Conservation (phyloP, 2,113 vertebrate species). For the Rynchops niger region DNA sequence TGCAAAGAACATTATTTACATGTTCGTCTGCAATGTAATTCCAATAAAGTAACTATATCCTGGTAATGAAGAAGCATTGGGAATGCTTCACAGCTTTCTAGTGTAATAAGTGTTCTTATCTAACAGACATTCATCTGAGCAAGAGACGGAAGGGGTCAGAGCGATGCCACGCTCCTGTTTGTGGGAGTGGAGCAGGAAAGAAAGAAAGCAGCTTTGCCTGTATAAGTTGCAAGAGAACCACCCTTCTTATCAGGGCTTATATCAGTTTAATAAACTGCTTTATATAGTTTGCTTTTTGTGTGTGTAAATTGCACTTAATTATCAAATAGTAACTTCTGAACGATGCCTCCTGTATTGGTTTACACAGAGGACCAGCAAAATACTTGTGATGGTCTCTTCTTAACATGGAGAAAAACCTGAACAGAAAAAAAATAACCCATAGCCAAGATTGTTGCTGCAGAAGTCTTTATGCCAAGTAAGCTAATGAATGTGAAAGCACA, state of each 20-base stretch:
- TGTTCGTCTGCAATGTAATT: not conserved
- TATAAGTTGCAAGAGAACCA: not conserved
- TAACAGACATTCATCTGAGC: not conserved
- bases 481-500: not conserved
- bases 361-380: not conserved
- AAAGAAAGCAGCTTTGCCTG: not conserved
- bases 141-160: not conserved
- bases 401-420: not conserved
- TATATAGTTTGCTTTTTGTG: not conserved
- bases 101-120: not conserved
- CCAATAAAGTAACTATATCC: not conserved
- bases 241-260: not conserved
- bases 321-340: not conserved
- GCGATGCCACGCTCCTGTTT: rapidly evolving
- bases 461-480: not conserved
- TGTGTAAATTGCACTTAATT: not conserved
- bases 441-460: not conserved
- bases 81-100: not conserved
- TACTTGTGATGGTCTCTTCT: not conserved
- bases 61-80: not conserved
- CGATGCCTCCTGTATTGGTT: not conserved
- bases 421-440: not conserved
- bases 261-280: not conserved
- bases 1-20: not conserved
- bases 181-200: not conserved